Evolutionary conservation across 2,113 vertebrate genomes (phyloP), one percentile per base, ranked within the genome.

Genomic region (Zosterops japonicus): DNA sequence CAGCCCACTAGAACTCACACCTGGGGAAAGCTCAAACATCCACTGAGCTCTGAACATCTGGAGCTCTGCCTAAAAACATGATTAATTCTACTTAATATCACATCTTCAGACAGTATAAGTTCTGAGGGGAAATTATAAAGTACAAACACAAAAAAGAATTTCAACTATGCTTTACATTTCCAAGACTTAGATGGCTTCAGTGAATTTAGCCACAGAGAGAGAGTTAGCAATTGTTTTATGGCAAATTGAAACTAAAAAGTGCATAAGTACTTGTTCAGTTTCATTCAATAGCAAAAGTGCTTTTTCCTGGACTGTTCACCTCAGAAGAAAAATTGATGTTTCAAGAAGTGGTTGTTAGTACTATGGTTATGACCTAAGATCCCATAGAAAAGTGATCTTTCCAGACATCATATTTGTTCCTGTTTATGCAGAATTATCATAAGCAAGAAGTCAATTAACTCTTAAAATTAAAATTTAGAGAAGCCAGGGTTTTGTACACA

Each of bases 21-120:
- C 98, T 36, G 99, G 98, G 89, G 98, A 98, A 96, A 99, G 99
- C 96, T 99, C 99, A 96, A 99, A 99, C 99, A 99, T 99, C 99
- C 99, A 99, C 94, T 99, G 98, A 95, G 98, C 98, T 98, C 99
- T 98, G 97, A 99, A 99, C 94, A 97, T 98, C 97, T 98, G 99
- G 42, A 99, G 99, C 97, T 99, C 98, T 93, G 98, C 95, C 99
- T 99, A 91, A 28, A 96, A 60, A 65, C 25, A 19, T 6, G 0
- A 78, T 85, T 80, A 90, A 72, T 69, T 90, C 22, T 56, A 90
- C 39, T 93, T 49, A 88, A 22, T 65, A 78, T 28, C 42, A 77
- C 24, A 61, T 44, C 78, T 20, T 83, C 60, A 85, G 67, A 84
- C 11, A 82, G 33, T 7, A 3, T 11, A 46, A 33, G 27, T 71